phyloP scores from a whole-genome alignment of 2,113 vertebrate species.

The Motacilla tschutschensis region DNA sequence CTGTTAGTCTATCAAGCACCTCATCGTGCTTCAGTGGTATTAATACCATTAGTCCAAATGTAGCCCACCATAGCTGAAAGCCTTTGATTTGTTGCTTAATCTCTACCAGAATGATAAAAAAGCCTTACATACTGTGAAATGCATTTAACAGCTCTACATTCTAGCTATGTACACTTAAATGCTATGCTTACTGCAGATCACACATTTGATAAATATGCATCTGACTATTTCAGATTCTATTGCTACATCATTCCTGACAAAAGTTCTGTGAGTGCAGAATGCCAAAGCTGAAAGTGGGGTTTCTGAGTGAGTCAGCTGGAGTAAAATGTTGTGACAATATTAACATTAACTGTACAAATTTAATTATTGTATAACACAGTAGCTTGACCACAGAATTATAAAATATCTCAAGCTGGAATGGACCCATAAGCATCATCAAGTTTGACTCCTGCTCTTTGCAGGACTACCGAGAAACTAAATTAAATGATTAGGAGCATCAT shows the following conservation, averaged over 20 bases:
- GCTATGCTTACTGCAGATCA: not conserved
- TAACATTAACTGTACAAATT: not conserved
- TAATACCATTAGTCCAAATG: not conserved
- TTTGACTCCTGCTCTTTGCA: not conserved
- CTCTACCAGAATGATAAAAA: not conserved
- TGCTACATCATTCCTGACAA: not conserved
- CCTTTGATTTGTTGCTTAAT: not conserved
- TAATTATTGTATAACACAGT: not conserved
- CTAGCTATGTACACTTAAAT: not conserved
- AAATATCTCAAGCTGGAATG: not conserved
- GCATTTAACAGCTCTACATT: not conserved
- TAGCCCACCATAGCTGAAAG: not conserved
- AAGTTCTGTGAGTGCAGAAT: not conserved
- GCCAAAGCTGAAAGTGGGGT: not conserved
- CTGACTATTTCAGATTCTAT: not conserved
- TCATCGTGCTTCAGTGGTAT: not conserved
- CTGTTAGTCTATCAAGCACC: constrained; percentile 5
- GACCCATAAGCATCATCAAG: not conserved
- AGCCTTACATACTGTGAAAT: not conserved
- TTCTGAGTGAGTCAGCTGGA: constrained; percentile 17
- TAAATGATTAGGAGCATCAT: not conserved
- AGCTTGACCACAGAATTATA: not conserved
- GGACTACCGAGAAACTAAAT: not conserved
- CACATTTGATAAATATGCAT: not conserved
- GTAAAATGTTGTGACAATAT: constrained; percentile 7